phyloP scores from a whole-genome alignment of 2,113 vertebrate species.

The Tretioscincus oriximinensis region DNA sequence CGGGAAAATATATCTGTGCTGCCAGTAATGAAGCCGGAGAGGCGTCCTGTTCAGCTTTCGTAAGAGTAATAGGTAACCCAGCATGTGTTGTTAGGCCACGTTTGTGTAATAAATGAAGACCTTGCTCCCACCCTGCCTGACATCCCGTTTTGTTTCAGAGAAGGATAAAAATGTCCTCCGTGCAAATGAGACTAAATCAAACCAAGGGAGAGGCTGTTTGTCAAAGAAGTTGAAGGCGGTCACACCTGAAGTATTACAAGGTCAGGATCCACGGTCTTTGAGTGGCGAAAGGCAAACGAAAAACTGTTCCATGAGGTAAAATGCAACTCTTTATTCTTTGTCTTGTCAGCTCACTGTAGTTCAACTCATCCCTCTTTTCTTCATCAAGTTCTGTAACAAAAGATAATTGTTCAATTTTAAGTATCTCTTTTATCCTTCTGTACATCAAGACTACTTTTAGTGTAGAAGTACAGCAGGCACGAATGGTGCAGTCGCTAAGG shows the following conservation, averaged over 20 bases:
- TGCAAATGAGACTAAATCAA: conserved; percentile 31
- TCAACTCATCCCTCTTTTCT: neutral
- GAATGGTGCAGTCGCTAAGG: too few species aligned
- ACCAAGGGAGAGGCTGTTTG: conserved; percentile 29
- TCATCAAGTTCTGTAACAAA: neutral
- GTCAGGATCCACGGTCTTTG: fast-evolving
- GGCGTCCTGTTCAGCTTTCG: conserved; percentile 52
- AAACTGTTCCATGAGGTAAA: conserved; percentile 38
- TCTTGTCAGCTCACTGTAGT: neutral
- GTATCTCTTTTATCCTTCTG: neutral
- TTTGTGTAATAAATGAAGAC: conserved; percentile 15
- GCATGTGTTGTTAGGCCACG: neutral
- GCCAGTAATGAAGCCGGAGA: conserved; percentile 60
- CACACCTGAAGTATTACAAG: neutral
- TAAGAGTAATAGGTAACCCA: conserved; percentile 62
- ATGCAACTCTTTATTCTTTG: neutral
- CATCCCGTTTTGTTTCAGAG: conserved; percentile 50
- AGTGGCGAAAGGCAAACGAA: conserved; percentile 3
- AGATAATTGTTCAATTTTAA: neutral
- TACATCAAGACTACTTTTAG: too few species aligned
- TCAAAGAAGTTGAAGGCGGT: conserved; percentile 23
- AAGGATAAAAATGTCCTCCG: conserved; percentile 16
- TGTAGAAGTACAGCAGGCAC: too few species aligned
- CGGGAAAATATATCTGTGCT: conserved; percentile 56
- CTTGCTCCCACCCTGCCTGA: conserved; percentile 14